phyloP scores from a whole-genome alignment of 2,113 vertebrate species.

The Colaptes auratus region DNA sequence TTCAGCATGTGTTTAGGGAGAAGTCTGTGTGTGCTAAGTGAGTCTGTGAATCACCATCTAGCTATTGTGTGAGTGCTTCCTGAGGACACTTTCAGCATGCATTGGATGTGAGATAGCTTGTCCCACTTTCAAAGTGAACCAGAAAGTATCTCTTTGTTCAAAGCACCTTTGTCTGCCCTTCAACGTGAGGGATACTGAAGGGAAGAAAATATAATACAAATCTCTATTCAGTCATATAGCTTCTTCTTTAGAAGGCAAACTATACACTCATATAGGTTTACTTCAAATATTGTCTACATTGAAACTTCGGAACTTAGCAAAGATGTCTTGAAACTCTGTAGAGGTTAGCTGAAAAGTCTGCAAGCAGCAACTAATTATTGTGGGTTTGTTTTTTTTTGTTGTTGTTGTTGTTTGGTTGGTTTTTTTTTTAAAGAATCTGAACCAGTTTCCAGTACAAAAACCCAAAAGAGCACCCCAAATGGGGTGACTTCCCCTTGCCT shows the following conservation, averaged over 20 bases:
- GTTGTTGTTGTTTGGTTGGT: too few species aligned
- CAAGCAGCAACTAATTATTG: constrained; percentile 41
- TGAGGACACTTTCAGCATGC: not conserved
- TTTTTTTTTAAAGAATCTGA: constrained; percentile 52
- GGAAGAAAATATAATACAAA: not conserved
- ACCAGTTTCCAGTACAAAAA: not conserved
- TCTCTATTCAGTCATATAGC: not conserved
- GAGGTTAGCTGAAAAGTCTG: constrained; percentile 40
- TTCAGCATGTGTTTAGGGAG: not conserved
- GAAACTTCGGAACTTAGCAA: constrained; percentile 8
- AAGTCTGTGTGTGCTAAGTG: not conserved
- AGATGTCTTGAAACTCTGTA: not conserved
- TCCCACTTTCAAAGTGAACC: not conserved
- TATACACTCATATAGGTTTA: not conserved
- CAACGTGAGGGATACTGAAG: not conserved
- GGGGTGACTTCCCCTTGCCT: constrained; percentile 54
- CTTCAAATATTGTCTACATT: not conserved
- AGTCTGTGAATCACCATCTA: not conserved
- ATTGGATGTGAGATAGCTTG: not conserved
- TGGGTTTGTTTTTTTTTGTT: too few species aligned
- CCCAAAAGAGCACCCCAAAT: not conserved
- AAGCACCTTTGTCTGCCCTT: not conserved
- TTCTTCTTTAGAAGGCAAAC: not conserved
- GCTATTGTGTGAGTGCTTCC: not conserved
- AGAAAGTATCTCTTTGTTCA: not conserved